Evolutionary conservation across 1,140 invertebrate species (phyloP).

Genomic region (Calosoma granatense): DNA sequence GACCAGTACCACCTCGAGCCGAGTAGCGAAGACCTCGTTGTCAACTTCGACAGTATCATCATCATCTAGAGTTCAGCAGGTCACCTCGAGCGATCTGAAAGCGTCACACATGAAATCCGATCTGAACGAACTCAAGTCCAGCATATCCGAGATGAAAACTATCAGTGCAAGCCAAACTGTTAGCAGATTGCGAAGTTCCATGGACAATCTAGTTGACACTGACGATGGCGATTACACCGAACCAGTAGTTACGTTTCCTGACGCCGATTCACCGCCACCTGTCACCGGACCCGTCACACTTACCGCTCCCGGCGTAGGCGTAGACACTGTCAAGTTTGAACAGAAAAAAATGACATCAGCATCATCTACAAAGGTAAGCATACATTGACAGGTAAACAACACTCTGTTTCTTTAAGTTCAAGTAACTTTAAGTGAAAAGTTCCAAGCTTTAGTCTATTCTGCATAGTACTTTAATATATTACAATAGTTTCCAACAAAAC

Average conservation of each 20-base stretch:
- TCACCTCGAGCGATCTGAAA: conserved; percentile 52
- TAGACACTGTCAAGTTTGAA: conserved; percentile 65
- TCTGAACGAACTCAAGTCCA: conserved; percentile 61
- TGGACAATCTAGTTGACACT: conserved; percentile 49
- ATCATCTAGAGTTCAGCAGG: conserved; percentile 32
- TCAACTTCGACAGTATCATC: neutral
- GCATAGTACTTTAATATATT: too few species aligned
- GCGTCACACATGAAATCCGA: conserved; percentile 62
- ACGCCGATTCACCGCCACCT: conserved; percentile 55
- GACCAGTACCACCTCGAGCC: neutral
- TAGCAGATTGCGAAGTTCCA: conserved; percentile 47
- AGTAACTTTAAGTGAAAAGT: too few species aligned
- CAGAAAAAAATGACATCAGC: conserved; percentile 68
- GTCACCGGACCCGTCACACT: conserved; percentile 38
- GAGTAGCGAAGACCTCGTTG: neutral
- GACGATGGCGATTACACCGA: conserved; percentile 34
- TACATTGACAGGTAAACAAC: too few species aligned
- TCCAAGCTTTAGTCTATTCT: too few species aligned
- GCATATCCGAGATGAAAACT: conserved; percentile 67
- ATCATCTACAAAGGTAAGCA: conserved; percentile 58
- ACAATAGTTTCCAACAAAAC: too few species aligned
- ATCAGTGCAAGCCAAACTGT: conserved; percentile 30
- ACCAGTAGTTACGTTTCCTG: conserved; percentile 67
- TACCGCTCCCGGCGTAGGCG: conserved; percentile 32
- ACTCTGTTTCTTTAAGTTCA: too few species aligned